A percentile compares a stretch with the other conserved stretches of the same genome.
These are phyloP conservation scores for Cassiopea andromeda DNA, from an alignment of 30 jellyfish, hydroid and myxozoan species.

Conservation along the genomic window DNA sequence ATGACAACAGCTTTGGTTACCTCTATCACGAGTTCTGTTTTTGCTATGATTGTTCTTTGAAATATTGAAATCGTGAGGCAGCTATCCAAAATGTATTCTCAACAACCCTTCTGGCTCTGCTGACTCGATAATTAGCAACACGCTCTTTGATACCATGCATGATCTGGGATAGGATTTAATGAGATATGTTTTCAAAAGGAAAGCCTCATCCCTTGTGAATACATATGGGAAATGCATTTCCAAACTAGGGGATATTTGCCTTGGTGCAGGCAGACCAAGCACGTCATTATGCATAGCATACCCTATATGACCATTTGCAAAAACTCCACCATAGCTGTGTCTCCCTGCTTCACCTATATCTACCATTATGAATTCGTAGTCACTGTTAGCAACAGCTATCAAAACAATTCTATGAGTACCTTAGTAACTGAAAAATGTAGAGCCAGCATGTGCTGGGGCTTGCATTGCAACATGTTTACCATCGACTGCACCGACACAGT, in stretches of 20 bases:
- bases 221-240: slow-evolving; percentile 24
- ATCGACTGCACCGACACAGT: slow-evolving; percentile 46
- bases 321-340: slow-evolving; percentile 57
- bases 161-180: slow-evolving; percentile 42
- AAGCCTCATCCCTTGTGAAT: slow-evolving; percentile 56
- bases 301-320: slow-evolving; percentile 26
- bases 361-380: slow-evolving; percentile 20
- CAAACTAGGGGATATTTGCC: background rate
- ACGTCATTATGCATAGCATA: slow-evolving; percentile 23
- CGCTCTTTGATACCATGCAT: background rate
- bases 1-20: slow-evolving; percentile 71
- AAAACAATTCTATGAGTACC: slow-evolving; percentile 23
- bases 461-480: slow-evolving; percentile 64
- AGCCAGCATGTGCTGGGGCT: slow-evolving; percentile 46
- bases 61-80: slow-evolving; percentile 49
- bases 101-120: slow-evolving; percentile 41
- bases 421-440: slow-evolving; percentile 32
- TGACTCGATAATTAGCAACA: slow-evolving; percentile 35
- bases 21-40: slow-evolving; percentile 16
- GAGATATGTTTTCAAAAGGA: slow-evolving; percentile 27
- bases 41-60: slow-evolving; percentile 58
- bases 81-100: slow-evolving; percentile 57
- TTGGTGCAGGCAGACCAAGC: slow-evolving; percentile 4
- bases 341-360: slow-evolving; percentile 44
- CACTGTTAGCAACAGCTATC: slow-evolving; percentile 16